Evolutionary conservation across 2,113 vertebrate species (phyloP).

Genomic region (Nematolebias whitei): DNA sequence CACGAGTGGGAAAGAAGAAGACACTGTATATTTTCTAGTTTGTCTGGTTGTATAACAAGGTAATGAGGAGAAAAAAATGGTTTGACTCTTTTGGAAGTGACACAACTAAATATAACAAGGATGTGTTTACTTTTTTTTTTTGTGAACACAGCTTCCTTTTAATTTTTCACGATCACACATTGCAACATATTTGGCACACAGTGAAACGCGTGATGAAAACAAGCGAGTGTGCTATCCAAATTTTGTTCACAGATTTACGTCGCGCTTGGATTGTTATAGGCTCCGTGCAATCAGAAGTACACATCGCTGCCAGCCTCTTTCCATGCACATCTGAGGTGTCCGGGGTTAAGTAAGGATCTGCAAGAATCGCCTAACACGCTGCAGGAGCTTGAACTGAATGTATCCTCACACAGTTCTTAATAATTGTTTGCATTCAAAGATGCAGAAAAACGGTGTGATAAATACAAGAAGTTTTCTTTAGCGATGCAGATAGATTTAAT

Average conservation of each 20-base stretch:
- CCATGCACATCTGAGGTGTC: conserved; percentile 70
- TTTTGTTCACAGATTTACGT: conserved; percentile 70
- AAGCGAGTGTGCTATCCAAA: conserved; percentile 65
- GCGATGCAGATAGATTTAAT: neutral
- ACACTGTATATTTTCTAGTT: neutral
- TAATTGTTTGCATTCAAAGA: conserved; percentile 24
- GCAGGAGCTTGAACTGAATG: conserved; percentile 52
- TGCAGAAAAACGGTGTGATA: neutral
- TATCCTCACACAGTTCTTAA: conserved; percentile 14
- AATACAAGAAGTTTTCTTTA: conserved; percentile 1
- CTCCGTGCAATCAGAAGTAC: conserved; percentile 65
- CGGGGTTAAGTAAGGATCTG: conserved; percentile 78
- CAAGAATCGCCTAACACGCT: conserved; percentile 56
- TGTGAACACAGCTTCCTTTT: neutral
- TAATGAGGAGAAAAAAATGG: neutral
- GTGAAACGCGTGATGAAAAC: conserved; percentile 74
- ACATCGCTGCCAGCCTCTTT: conserved; percentile 74
- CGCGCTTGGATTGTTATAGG: conserved; percentile 61
- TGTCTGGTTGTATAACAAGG: neutral
- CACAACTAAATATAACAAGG: neutral
- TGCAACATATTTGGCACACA: conserved; percentile 76
- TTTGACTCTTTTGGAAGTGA: conserved; percentile 2
- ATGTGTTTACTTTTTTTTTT: neutral
- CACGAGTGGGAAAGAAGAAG: neutral
- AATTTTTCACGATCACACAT: conserved; percentile 33